A percentile compares a stretch with the other conserved stretches of the same genome.
Evolutionary conservation across 2,113 vertebrate genomes (phyloP).

Genomic region (Actinemys pallida): DNA sequence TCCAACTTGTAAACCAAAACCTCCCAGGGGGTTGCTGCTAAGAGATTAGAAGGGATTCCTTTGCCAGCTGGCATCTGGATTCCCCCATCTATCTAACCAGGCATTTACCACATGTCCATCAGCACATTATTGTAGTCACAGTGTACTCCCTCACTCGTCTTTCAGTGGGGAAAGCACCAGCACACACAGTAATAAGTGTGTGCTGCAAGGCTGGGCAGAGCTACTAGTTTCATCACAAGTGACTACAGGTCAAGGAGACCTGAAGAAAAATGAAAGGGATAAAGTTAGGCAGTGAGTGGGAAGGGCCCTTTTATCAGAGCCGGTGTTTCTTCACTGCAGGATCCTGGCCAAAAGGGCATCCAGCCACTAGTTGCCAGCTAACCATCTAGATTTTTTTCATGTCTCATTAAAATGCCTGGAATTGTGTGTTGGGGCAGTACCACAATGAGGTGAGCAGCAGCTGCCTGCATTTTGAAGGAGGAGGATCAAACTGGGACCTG

Average conservation of each 20-base stretch:
- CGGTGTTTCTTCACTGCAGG: background rate
- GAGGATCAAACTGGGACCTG: background rate
- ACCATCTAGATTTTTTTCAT: background rate
- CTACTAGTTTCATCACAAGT: background rate
- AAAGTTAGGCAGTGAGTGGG: background rate
- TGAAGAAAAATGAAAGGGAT: background rate
- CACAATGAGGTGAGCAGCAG: background rate
- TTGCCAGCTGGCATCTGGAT: constrained; percentile 13
- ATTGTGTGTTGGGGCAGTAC: background rate
- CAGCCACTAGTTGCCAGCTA: background rate
- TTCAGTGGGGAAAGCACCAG: background rate
- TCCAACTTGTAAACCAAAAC: constrained; percentile 51
- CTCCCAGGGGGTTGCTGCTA: constrained; percentile 32
- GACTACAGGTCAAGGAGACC: background rate
- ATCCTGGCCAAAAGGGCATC: background rate
- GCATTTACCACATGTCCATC: background rate
- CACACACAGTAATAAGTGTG: background rate
- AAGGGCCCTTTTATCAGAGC: background rate
- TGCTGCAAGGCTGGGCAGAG: background rate
- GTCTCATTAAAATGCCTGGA: constrained; percentile 28
- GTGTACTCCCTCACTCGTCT: background rate
- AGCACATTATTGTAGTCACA: background rate
- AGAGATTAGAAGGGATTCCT: constrained; percentile 50
- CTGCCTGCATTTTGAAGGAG: background rate
- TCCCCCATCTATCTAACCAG: background rate